Evolutionary conservation across 35 echinoderm and acorn worm genomes (phyloP), one percentile per base, ranked within the genome.

Genomic region (Strongylocentrotus purpuratus): DNA sequence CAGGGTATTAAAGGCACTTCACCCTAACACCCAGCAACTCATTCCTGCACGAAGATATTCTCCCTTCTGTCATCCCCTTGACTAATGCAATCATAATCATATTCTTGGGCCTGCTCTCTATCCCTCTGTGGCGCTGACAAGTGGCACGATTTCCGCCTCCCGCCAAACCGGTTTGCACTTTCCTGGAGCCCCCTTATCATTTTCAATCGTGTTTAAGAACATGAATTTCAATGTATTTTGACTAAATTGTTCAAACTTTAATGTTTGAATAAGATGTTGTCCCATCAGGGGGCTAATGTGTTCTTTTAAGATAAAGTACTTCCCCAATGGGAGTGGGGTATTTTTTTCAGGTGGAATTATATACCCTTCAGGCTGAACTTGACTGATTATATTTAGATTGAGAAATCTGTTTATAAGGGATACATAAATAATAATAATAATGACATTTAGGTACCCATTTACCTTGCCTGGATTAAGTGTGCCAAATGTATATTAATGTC

Each of bases 71-170:
- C 65, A 78, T 78, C 65, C 65, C 65, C 65, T 78, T 78, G 65
- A 78, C 65, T 78, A 78, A 78, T 78, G 65, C 65, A 78, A 78
- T 78, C 65, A 78, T n/a, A 78, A 78, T 78, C 65, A 78, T 78
- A 78, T 78, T 78, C 65, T 78, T 78, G 65, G 65, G 65, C 65
- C 20, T 28, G 25, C 65, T 78, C 20, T 78, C 65, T n/a, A 5
- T 78, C 65, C 65, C 65, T 78, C 65, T 22, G 22, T 78, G 65
- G 65, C 65, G 20, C 65, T 28, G 65, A 78, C 65, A 78, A 78
- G 65, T 78, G 65, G 65, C 65, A 78, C 65, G 65, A 78, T 78
- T 78, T 78, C 65, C 65, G 65, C 65, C 65, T 28, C 22, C 65
- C 65, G 7, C 20, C 65, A 78, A 78, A 78, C 22, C 65, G 20